These are phyloP conservation scores for Neolamprologus longior DNA, from an alignment of 2,113 vertebrate species.

Conservation along the genomic window DNA sequence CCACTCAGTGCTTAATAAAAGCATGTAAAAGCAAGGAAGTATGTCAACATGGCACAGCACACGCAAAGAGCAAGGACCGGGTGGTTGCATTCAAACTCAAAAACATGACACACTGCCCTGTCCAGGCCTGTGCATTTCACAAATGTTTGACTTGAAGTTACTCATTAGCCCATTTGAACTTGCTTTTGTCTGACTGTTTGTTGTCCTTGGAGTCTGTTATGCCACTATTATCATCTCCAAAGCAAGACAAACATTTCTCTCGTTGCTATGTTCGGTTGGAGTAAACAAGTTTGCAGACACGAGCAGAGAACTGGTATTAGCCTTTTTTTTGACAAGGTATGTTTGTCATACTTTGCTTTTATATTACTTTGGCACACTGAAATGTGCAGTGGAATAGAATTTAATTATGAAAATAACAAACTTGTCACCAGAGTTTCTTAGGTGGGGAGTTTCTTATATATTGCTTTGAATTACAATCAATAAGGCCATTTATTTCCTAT, in stretches of 20 bases:
- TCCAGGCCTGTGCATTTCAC: slow-evolving; percentile 7
- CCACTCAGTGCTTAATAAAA: slow-evolving; percentile 56
- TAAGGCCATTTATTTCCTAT: background rate
- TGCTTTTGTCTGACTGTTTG: slow-evolving; percentile 39
- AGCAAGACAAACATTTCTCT: slow-evolving; percentile 33
- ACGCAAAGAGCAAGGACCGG: background rate
- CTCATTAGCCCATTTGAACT: slow-evolving; percentile 53
- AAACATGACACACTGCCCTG: background rate
- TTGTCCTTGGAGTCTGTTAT: slow-evolving; percentile 45
- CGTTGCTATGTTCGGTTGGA: slow-evolving; percentile 1
- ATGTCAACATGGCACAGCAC: slow-evolving; percentile 49
- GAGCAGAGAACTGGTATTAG: background rate
- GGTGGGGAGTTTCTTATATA: background rate
- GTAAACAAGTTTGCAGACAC: background rate
- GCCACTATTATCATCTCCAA: slow-evolving; percentile 34
- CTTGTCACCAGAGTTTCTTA: background rate
- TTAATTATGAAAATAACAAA: slow-evolving; percentile 8
- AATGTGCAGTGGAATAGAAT: background rate
- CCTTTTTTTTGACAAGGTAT: background rate
- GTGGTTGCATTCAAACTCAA: background rate
- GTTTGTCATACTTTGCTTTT: slow-evolving; percentile 31
- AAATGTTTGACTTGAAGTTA: slow-evolving; percentile 56
- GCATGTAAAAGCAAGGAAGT: slow-evolving; percentile 42
- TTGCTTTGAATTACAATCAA: background rate
- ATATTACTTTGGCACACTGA: background rate